Evolutionary conservation across 2,888 invertebrate genomes (phyloP).

Genomic region (Oxytorus armatus): DNA sequence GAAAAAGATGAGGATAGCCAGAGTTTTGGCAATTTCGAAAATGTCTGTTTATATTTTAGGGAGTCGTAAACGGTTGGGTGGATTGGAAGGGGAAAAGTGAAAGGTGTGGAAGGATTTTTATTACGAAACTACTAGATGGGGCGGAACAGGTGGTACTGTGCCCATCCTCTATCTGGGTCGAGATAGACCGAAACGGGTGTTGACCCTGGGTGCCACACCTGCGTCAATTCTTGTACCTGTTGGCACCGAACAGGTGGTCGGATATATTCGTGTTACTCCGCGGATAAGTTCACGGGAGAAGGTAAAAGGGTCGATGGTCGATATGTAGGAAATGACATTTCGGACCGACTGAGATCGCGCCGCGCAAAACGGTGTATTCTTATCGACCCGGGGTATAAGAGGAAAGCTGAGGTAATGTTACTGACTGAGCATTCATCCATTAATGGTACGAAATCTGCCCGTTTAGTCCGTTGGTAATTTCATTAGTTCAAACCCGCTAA

Average conservation of each 20-base stretch:
- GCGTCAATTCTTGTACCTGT: constrained; percentile 78
- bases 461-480: neutral
- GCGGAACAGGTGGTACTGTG: constrained; percentile 58
- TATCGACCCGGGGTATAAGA: neutral
- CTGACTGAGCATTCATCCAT: neutral
- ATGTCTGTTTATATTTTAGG: neutral
- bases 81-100: neutral
- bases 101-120: constrained; percentile 42
- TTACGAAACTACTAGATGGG: constrained; percentile 38
- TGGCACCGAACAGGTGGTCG: constrained; percentile 76
- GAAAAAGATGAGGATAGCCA: neutral
- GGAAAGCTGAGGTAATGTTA: neutral
- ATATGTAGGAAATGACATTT: neutral
- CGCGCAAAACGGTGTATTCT: no score
- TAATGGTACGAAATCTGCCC: neutral
- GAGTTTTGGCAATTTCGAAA: constrained; percentile 3
- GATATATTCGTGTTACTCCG: constrained; percentile 9
- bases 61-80: neutral
- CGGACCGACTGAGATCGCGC: neutral
- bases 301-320: constrained; percentile 37
- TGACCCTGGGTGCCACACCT: constrained; percentile 79
- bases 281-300: constrained; percentile 31
- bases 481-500: neutral
- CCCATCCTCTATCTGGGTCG: constrained; percentile 57
- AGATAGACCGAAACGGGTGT: constrained; percentile 74